phyloP scores from a whole-genome alignment of 1,140 invertebrate species.

The Hypsibius dujardini region DNA sequence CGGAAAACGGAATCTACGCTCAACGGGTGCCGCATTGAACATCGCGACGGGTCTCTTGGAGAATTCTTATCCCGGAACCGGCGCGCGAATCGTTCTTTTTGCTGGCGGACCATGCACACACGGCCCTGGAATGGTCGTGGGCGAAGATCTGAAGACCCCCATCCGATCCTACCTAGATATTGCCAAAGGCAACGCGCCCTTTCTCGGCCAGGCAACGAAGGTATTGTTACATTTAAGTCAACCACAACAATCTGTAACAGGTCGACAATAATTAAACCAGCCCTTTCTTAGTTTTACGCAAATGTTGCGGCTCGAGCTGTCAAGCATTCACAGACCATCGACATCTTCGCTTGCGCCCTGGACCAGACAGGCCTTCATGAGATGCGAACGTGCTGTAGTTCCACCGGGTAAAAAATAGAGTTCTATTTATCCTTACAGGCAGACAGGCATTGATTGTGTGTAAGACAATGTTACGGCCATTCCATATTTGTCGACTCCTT shows the following conservation, averaged over 20 bases:
- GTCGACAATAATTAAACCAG: background rate
- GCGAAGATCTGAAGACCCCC: conserved; percentile 90
- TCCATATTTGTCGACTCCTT: too few species aligned
- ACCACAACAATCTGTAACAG: background rate
- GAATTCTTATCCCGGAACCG: conserved; percentile 57
- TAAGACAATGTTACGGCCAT: too few species aligned
- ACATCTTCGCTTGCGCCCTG: conserved; percentile 93
- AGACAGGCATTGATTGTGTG: too few species aligned
- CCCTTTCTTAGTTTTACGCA: conserved; percentile 58
- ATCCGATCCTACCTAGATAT: conserved; percentile 98
- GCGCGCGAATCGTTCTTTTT: conserved; percentile 90
- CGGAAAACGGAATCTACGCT: conserved; percentile 77
- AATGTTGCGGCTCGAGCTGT: conserved; percentile 67
- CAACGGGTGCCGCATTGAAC: conserved; percentile 83
- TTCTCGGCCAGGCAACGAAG: conserved; percentile 96
- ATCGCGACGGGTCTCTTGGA: conserved; percentile 91
- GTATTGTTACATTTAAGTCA: background rate
- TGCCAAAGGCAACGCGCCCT: conserved; percentile 94
- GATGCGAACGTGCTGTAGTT: conserved; percentile 94
- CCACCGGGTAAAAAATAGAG: conserved; percentile 53
- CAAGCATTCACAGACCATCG: conserved; percentile 86
- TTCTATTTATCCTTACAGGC: background rate
- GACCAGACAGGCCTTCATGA: conserved; percentile 97
- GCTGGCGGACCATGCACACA: conserved; percentile 95
- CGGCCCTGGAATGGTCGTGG: conserved; percentile 78